Conservation (phyloP, 2,797 vertebrate species). For the Sternarchorhynchus goeldii region DNA sequence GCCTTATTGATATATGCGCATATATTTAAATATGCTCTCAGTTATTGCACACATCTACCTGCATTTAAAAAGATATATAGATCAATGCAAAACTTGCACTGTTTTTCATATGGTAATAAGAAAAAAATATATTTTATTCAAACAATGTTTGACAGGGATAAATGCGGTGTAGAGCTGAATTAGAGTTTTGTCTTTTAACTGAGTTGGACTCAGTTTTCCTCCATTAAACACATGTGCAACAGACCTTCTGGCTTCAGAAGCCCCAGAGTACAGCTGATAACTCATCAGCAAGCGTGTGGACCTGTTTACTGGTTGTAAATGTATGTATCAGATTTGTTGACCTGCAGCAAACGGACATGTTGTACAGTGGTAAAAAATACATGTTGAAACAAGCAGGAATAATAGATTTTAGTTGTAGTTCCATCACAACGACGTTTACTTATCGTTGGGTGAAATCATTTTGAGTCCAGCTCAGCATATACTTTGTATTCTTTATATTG, state of each 20-base stretch:
- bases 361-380: too few species aligned
- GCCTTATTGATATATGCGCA: constrained; percentile 61
- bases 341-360: too few species aligned
- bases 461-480: constrained; percentile 40
- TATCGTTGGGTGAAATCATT: not conserved
- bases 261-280: too few species aligned
- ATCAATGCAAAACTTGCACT: constrained; percentile 50
- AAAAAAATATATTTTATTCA: constrained; percentile 53
- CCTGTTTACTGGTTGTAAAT: too few species aligned
- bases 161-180: constrained; percentile 41
- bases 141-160: constrained; percentile 57
- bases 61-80: constrained; percentile 35
- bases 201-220: constrained; percentile 49
- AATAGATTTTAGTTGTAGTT: not conserved
- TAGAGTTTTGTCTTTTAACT: constrained; percentile 48
- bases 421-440: not conserved
- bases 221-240: too few species aligned
- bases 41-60: constrained; percentile 59
- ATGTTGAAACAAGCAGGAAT: too few species aligned
- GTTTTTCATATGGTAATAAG: constrained; percentile 60
- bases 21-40: constrained; percentile 64
- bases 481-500: constrained; percentile 18
- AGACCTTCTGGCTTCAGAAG: too few species aligned
- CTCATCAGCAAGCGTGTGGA: too few species aligned
- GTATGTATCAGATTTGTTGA: too few species aligned